Base-by-base conservation (phyloP, 53 echinoderm and acorn worm species). In the Actinopyga echinites region DNA sequence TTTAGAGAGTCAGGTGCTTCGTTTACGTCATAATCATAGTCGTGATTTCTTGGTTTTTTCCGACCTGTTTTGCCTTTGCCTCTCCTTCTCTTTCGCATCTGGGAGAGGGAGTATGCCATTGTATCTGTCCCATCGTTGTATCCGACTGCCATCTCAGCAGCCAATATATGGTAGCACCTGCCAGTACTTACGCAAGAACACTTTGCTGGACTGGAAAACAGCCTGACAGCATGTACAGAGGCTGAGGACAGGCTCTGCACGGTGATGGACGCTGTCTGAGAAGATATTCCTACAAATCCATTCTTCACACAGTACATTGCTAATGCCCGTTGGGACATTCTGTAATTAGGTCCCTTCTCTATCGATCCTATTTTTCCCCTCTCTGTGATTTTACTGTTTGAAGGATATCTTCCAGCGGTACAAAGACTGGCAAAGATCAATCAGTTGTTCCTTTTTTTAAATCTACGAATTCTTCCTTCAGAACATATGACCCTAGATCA, bases 1-100 rank as follows among this genome's bases (percentile, higher is more conserved):
- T 37, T 36, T 0, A 37, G 9, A 1, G 73, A 71, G 38, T 71
- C 73, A 21, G 73, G 44, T 0, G 73, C 73, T 20, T 21, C 49
- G n/a, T 36, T 71, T 43, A 71, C 73, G 36, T 71, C 21, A 25
- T 42, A 71, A 24, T 71, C 73, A 40, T 43, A 71, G 9, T 45
- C 66, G n/a, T n/a, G n/a, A n/a, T n/a, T 7, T 17, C 40, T 10
- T 40, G 73, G 73, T 38, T 71, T 71, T 24, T 71, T 71, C 17
- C 73, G 35, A 4, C 73, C 73, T 13, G 73, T 37, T 17, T 71
- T 71, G 2, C 67, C 67, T 2, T 33, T 67, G 17, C 35, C 23
- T 24, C 73, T 71, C 17, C 38, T 71, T 33, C 69, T 5, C n/a
- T 34, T 69, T 11, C 5, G 65, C 43, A 69, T 69, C 5, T 23